phyloP scores from a whole-genome alignment of 2,113 vertebrate species.

The Apus apus region DNA sequence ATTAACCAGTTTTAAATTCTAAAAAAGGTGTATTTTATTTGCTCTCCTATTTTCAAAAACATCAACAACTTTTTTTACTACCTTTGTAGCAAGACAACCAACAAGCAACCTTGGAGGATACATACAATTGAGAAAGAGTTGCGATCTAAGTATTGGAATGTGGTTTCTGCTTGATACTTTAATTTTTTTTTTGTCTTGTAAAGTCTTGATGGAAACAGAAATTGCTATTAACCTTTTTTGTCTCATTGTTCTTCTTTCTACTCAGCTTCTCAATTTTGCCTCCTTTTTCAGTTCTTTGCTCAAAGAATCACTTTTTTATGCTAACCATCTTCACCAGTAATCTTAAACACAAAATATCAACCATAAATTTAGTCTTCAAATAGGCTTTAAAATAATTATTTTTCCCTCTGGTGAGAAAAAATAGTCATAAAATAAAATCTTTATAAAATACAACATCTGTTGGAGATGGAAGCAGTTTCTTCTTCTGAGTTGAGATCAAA shows the following conservation, averaged over 20 bases:
- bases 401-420: background rate
- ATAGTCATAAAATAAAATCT: background rate
- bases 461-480: background rate
- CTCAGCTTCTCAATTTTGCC: background rate
- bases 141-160: background rate
- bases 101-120: background rate
- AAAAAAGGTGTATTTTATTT: background rate
- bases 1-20: background rate
- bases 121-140: background rate
- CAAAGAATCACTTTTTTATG: background rate
- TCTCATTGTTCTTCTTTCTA: background rate
- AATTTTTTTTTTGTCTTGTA: background rate
- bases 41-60: background rate
- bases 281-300: background rate
- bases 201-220: background rate
- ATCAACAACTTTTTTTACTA: background rate
- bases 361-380: background rate
- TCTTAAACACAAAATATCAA: background rate
- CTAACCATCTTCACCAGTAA: background rate
- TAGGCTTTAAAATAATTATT: background rate
- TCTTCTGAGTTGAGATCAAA: background rate
- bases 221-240: background rate
- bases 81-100: background rate
- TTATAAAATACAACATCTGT: background rate
- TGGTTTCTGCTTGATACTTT: background rate